Base-by-base conservation (phyloP, 1,140 invertebrate species). In the Globodera rostochiensis region DNA sequence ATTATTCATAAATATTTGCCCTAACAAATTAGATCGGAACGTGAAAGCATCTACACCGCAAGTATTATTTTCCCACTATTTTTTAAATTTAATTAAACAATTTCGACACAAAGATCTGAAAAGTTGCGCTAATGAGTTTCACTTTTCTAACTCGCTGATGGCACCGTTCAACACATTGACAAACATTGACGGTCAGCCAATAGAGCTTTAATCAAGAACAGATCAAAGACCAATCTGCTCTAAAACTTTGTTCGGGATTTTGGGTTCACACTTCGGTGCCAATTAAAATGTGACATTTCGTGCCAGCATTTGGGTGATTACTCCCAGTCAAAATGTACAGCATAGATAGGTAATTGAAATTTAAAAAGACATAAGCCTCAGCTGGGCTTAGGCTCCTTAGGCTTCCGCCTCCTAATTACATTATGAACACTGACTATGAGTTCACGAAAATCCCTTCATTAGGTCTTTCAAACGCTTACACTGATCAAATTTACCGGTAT, bases 61-160 rank as follows among this genome's bases (percentile, higher is more conserved):
- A 64, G 73, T 75, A 36, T 21, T 21, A n/a, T 5, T 15, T 36
- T n/a, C 45, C 6, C 11, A 4, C 4, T 53, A 53, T 76, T 21
- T 79, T 79, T 49, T 19, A 36, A 69, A 36, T 57, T 21, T 46
- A 47, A 49, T 71, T 36, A 19, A 5, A 45, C 45, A 77, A 19
- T 6, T 64, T 50, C n/a, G 8, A 13, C 25, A 45, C 82, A 25
- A 11, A 47, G 88, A 89, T 80, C 57, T 87, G n/a, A 75, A 80
- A 49, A 80, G 84, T 64, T 89, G 88, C 79, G 85, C 86, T 57
- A 89, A 89, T 77, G 83, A 80, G 57, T 82, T 87, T 60, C 88
- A 89, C 77, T 89, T 89, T 80, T 84, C 84, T 69, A 87, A 89
- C 73, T 87, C 88, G 67, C 74, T 67, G 25, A 89, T 89, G 88